Conservation (phyloP, 2,797 vertebrate genomes). For the Girardinus metallicus region DNA sequence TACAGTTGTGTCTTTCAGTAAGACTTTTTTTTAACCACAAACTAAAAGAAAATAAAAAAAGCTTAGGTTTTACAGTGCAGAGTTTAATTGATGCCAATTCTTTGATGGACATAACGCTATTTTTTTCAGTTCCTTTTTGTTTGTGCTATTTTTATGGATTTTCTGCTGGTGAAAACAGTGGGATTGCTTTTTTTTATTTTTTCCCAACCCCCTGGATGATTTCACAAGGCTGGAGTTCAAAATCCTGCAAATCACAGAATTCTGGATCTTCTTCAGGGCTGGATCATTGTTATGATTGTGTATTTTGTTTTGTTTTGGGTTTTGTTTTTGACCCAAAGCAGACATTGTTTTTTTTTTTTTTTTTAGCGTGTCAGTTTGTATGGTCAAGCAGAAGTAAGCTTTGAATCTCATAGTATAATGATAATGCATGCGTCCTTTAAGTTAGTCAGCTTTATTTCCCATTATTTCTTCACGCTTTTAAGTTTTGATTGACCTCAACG, state of each 20-base stretch:
- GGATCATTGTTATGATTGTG: slow-evolving; percentile 50
- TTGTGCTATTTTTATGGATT: slow-evolving; percentile 17
- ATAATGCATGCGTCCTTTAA: slow-evolving; percentile 63
- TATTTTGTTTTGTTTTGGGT: background rate
- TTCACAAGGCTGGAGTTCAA: slow-evolving; percentile 35
- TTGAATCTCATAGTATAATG: slow-evolving; percentile 40
- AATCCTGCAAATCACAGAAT: slow-evolving; percentile 27
- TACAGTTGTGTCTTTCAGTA: slow-evolving; percentile 65
- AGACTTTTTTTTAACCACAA: slow-evolving; percentile 50
- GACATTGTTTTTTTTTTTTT: slow-evolving; percentile 16
- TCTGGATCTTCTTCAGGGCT: slow-evolving; percentile 46
- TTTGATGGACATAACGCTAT: slow-evolving; percentile 27
- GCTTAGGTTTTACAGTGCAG: slow-evolving; percentile 63
- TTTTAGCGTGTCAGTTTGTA: slow-evolving; percentile 44
- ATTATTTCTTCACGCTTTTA: background rate
- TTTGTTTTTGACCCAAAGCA: slow-evolving; percentile 25
- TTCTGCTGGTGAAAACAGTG: slow-evolving; percentile 14
- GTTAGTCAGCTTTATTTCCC: slow-evolving; percentile 36
- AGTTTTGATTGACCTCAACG: slow-evolving; percentile 23
- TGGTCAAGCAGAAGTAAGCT: slow-evolving; percentile 31
- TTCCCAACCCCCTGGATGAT: slow-evolving; percentile 32
- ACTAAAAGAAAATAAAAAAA: slow-evolving; percentile 30
- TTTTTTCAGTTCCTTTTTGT: slow-evolving; percentile 22
- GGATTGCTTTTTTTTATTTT: slow-evolving; percentile 13
- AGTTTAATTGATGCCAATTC: slow-evolving; percentile 78